Evolutionary conservation across 2,797 vertebrate species (phyloP), one percentile per base, ranked within the genome.

Genomic region (Brachyrhaphis roseni): DNA sequence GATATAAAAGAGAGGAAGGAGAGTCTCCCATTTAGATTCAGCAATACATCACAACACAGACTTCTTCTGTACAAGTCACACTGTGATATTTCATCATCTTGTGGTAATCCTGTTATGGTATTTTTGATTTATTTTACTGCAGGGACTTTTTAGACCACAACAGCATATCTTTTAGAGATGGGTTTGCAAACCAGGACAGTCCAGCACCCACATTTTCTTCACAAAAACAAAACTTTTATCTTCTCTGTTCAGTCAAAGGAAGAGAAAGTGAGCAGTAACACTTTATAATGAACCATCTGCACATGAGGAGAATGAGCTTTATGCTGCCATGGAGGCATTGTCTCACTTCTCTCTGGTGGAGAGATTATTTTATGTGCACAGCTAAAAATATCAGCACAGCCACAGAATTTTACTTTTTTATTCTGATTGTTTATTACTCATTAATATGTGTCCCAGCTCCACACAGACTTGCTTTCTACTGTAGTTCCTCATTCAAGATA

Each of bases 401-500:
- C 59, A 64, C 18, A 18, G 1, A 64, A 2, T 64, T 20, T 6
- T 7, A 64, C 59, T 34, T 10, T 43, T 72, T 72, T n/a, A 46
- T 78, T 46, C 13, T 26, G 28, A 72, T 66, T 23, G 43, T 49
- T 73, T 31, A 57, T 45, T 11, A 78, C 28, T 59, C 26, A 15
- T 55, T 51, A 53, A 34, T 31, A 43, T 39, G 46, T n/a, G 41
- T 55, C 39, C 2, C 23, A 74, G 39, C 66, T 49, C 26, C 68
- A 34, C 77, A 77, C 77, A 81, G 78, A 84, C 20, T 13, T 68
- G 31, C 31, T 84, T 81, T 39, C 15, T 39, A 34, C 46, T 78
- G 77, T 51, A 75, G 70, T 81, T 71, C 83, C 62, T 87, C 11
- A 12, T n/a, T 28, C 74, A 59, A 80, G 28, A 82, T 13, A 28